These are phyloP conservation scores for Rousettus leschenaultii DNA, from an alignment of 2,113 vertebrate genomes.

Conservation along the genomic window DNA sequence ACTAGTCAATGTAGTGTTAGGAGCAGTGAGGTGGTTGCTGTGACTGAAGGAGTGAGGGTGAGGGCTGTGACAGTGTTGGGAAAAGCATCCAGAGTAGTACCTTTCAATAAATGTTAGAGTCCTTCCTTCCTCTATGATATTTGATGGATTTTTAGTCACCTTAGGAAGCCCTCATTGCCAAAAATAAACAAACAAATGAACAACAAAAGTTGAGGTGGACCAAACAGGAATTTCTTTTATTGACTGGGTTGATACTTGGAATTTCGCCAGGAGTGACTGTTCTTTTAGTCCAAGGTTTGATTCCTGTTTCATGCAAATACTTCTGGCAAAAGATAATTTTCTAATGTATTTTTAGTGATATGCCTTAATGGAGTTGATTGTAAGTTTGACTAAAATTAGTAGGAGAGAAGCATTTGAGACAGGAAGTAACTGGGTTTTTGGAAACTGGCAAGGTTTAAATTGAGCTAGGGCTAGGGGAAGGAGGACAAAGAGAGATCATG, in stretches of 20 bases:
- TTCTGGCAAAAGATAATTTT: not conserved
- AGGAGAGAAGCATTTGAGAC: not conserved
- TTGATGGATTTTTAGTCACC: not conserved
- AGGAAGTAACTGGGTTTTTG: not conserved
- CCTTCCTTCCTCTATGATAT: not conserved
- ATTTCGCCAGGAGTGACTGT: not conserved
- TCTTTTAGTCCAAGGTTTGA: not conserved
- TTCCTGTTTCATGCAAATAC: not conserved
- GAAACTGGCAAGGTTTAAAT: not conserved
- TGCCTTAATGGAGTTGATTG: not conserved
- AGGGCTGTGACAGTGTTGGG: not conserved
- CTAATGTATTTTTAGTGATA: not conserved
- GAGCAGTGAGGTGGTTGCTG: not conserved
- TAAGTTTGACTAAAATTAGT: not conserved
- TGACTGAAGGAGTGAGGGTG: not conserved
- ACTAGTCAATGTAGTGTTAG: not conserved
- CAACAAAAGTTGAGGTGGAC: not conserved
- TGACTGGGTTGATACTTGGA: not conserved
- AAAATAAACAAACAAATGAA: not conserved
- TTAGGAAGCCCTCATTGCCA: not conserved
- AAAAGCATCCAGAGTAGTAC: not conserved
- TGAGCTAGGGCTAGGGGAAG: not conserved
- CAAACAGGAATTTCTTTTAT: conserved; percentile 16
- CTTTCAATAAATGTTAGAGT: not conserved
- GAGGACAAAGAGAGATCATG: not conserved